Evolutionary conservation across 2,888 invertebrate genomes (phyloP), one percentile per base, ranked within the genome.

Genomic region (Cheilosia urbana): DNA sequence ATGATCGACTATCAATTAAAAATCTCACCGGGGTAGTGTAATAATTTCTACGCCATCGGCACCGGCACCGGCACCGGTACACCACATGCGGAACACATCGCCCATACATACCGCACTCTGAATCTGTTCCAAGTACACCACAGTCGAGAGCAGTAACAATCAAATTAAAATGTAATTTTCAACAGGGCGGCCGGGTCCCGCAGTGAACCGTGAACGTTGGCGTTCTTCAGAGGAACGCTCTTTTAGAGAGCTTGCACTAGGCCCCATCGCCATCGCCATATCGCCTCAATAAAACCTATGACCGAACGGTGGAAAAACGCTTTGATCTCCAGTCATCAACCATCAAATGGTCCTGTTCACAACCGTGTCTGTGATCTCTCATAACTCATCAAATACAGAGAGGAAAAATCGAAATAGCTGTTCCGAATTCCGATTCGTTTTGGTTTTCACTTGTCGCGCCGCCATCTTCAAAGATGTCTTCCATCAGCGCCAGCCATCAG

Each of bases 401-500:
- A 11, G 9, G 19, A 21, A 21, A 19, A 49, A 21, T 17, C 21
- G 19, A 49, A 4, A 72, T 49, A 42, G 45, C 30, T 66, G 69
- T 81, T 85, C 65, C 57, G 66, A 72, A 65, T 81, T 85, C 65
- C 57, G 66, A 72, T 77, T 72, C 81, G 71, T 62, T 76, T 76
- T 60, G 76, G 71, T 66, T 81, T 81, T 77, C 85, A 85, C 85
- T 85, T 85, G 81, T 81, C 85, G 81, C 66, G 80, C 72, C 66
- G 68, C 72, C 72, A 77, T 76, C 85, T 81, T 85, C 85, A 85
- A 85, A 85, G 85, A 85, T 85, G 76, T 81, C 49, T 77, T 91
- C 91, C 90, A 91, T 92, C 91, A 91, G 91, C 91, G 91, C 91
- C 90, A 90, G 89, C 91, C 91, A 91, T 91, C 92, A 92, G 91